Percentiles rank a stretch among this genome's conserved stretches.
These are phyloP conservation scores for Cyphomyrus discorhynchus DNA, from an alignment of 2,113 vertebrate genomes.

Conservation along the genomic window DNA sequence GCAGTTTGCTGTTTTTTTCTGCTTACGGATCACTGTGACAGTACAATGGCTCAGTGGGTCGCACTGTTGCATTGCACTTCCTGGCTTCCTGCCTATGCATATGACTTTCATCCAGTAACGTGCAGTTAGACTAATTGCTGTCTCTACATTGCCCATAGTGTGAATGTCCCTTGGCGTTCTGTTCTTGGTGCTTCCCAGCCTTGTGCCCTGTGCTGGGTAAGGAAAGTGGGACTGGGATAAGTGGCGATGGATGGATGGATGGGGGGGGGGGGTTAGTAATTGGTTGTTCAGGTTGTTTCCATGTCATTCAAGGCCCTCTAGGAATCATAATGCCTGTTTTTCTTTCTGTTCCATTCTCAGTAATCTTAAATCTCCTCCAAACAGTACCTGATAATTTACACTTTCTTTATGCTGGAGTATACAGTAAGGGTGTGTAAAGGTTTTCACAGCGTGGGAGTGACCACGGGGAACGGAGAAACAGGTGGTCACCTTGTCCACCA, in stretches of 20 bases:
- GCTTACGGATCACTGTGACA: not conserved
- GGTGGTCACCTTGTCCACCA: not conserved
- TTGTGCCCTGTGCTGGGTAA: not conserved
- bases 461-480: not conserved
- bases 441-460: not conserved
- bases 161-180: not conserved
- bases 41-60: not conserved
- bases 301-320: not conserved
- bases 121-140: not conserved
- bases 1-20: not conserved
- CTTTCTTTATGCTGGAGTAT: not conserved
- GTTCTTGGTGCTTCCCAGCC: not conserved
- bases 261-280: not conserved
- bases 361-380: constrained; percentile 21
- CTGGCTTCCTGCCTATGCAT: not conserved
- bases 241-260: not conserved
- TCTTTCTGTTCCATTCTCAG: not conserved
- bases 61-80: not conserved
- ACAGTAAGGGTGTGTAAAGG: not conserved
- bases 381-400: constrained; percentile 5
- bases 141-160: not conserved
- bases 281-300: not conserved
- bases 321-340: not conserved
- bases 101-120: not conserved
- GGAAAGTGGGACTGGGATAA: not conserved